phyloP scores from a whole-genome alignment of 2,113 vertebrate genomes.

The Anarhynchus alexandrinus region DNA sequence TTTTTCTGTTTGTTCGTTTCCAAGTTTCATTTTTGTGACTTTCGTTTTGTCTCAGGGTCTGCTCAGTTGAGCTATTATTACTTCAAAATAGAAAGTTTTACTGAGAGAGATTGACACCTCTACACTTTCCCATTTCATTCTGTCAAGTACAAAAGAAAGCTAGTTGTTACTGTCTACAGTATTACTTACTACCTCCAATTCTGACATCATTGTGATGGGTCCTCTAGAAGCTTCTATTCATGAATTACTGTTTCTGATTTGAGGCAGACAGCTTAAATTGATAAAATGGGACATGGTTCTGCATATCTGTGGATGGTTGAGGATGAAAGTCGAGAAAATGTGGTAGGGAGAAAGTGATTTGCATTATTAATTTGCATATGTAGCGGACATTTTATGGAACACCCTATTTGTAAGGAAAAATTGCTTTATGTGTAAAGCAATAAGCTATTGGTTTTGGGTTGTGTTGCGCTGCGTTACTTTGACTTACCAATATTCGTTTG shows the following conservation, averaged over 20 bases:
- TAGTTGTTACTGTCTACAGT: neutral
- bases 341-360: neutral
- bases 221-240: neutral
- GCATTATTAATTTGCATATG: neutral
- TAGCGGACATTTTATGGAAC: neutral
- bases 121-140: neutral
- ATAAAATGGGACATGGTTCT: neutral
- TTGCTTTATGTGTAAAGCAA: neutral
- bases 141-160: neutral
- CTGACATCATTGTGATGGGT: neutral
- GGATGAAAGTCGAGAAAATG: neutral
- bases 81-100: neutral
- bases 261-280: neutral
- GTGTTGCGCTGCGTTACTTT: accelerated
- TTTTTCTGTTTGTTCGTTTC: neutral
- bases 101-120: neutral
- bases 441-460: neutral
- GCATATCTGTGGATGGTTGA: neutral
- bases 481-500: accelerated
- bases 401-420: neutral
- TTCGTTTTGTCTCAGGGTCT: neutral
- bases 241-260: neutral
- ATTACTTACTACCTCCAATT: neutral
- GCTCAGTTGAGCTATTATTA: neutral
- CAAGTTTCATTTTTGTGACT: neutral